Conservation (phyloP, 2,888 invertebrate genomes). For the Plebejus argus region DNA sequence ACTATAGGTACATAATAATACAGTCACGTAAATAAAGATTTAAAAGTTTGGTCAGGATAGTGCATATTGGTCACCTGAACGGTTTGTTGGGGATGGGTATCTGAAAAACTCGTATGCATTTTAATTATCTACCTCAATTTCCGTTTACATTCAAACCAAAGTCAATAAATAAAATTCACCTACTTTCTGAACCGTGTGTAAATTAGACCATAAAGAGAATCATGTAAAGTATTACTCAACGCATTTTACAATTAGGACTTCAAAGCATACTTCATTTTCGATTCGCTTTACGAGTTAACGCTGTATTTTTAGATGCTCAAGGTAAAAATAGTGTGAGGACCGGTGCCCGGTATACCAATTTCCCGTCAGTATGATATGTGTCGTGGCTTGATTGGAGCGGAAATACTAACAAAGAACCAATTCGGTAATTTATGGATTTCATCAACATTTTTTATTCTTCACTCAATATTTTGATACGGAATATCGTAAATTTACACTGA, state of each 20-base stretch:
- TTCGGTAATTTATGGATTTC: constrained; percentile 45
- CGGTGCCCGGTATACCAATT: constrained; percentile 35
- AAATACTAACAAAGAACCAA: constrained; percentile 45
- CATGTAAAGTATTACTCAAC: constrained; percentile 14
- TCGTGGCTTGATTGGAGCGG: constrained; percentile 45
- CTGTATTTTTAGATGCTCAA: constrained; percentile 25
- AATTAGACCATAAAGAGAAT: constrained; percentile 12
- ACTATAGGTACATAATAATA: too few relatives aligned
- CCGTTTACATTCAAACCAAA: background rate
- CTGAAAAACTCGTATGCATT: too few relatives aligned
- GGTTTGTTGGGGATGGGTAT: background rate
- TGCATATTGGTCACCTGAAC: background rate
- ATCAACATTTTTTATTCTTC: constrained; percentile 34
- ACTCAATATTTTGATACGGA: constrained; percentile 17
- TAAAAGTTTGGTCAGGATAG: background rate
- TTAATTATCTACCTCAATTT: background rate
- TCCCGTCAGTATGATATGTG: constrained; percentile 42
- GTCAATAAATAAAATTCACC: background rate
- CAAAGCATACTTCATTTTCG: constrained; percentile 5
- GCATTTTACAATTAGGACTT: background rate
- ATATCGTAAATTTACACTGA: constrained; percentile 17
- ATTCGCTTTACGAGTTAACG: constrained; percentile 10
- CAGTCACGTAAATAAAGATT: too few relatives aligned
- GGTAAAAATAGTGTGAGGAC: constrained; percentile 27
- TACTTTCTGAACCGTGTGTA: background rate